Evolutionary conservation across 2,797 vertebrate species (phyloP).

Genomic region (Mormyrus proboscirostris): DNA sequence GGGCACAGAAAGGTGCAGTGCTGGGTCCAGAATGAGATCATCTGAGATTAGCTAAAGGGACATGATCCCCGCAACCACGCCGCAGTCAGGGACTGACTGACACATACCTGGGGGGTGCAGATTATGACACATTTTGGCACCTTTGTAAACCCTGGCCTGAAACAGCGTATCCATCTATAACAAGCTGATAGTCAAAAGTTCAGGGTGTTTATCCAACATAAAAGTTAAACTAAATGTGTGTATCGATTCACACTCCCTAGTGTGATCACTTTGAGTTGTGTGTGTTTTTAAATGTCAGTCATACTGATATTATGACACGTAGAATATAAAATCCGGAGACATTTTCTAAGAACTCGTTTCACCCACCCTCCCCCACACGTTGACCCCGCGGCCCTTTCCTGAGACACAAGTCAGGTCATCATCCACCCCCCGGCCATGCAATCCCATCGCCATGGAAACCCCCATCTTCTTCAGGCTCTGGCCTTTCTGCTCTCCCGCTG

Average conservation of each 20-base stretch:
- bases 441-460: neutral
- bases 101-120: neutral
- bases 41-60: neutral
- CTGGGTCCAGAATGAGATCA: neutral
- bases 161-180: neutral
- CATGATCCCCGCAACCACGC: neutral
- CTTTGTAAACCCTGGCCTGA: neutral
- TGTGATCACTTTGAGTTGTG: neutral
- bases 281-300: neutral
- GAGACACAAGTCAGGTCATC: neutral
- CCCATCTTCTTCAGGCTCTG: neutral
- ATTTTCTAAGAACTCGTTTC: neutral
- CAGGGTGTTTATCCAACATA: neutral
- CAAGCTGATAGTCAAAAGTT: neutral
- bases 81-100: neutral
- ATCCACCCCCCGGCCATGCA: neutral
- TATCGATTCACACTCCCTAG: neutral
- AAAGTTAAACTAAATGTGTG: neutral
- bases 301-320: neutral
- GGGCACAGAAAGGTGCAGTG: neutral
- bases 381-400: neutral
- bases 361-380: neutral
- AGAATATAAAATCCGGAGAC: neutral
- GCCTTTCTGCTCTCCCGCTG: neutral
- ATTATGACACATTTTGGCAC: neutral